Conservation (phyloP, 2,888 invertebrate species). For the Drosophila cognata region DNA sequence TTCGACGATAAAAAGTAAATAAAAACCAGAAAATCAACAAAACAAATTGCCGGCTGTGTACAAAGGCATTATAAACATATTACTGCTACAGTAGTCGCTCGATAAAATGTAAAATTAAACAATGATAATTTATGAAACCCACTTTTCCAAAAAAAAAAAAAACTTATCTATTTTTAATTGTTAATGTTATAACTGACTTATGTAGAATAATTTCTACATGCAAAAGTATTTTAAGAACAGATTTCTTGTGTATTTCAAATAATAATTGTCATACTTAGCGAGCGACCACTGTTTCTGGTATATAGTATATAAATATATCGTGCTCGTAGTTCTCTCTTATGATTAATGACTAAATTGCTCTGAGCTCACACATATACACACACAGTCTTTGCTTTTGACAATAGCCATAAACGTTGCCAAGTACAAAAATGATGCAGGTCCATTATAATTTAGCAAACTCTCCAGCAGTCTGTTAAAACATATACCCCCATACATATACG, state of each 20-base stretch:
- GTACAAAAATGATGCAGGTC: conserved; percentile 52
- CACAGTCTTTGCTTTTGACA: conserved; percentile 42
- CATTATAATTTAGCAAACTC: conserved; percentile 2
- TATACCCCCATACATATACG: neutral
- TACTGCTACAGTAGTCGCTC: conserved; percentile 1
- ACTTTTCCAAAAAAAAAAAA: neutral
- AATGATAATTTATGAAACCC: neutral
- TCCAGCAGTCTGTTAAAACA: conserved; percentile 7
- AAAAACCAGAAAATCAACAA: conserved; percentile 52
- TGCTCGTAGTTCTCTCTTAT: conserved; percentile 24
- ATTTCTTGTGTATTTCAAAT: neutral
- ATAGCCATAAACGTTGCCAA: conserved; percentile 51
- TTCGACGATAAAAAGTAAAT: conserved; percentile 30
- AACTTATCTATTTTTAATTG: neutral
- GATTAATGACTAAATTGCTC: conserved; percentile 42
- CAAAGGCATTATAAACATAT: conserved; percentile 23
- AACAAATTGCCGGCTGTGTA: conserved; percentile 34
- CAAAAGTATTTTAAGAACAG: neutral
- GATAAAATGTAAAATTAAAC: neutral
- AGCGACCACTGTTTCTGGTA: conserved; percentile 2
- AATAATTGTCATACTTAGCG: neutral
- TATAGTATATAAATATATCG: conserved; percentile 18
- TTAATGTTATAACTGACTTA: neutral
- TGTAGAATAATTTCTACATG: neutral
- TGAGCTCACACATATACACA: conserved; percentile 12